Evolutionary conservation across 2,797 vertebrate species (phyloP).

Genomic region (Glossophaga mutica): DNA sequence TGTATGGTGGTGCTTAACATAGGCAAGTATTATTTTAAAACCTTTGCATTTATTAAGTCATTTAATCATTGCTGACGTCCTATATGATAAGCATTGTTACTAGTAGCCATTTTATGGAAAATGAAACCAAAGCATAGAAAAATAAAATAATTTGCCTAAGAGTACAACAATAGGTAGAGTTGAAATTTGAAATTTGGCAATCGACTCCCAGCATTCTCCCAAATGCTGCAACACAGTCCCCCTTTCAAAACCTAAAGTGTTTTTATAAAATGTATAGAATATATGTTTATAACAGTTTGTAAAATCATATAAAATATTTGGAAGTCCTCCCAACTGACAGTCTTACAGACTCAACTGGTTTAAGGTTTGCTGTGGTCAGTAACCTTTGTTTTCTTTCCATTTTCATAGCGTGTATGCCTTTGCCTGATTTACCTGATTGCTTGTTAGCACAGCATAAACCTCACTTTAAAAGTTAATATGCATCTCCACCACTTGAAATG

Average conservation of each 20-base stretch:
- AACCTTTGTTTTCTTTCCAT: background rate
- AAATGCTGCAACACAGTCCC: background rate
- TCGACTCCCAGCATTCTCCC: background rate
- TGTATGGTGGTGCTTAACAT: background rate
- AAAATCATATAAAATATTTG: background rate
- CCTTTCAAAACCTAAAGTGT: background rate
- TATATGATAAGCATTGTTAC: background rate
- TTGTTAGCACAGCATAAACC: background rate
- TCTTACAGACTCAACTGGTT: background rate
- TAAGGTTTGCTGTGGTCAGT: background rate
- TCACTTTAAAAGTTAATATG: background rate
- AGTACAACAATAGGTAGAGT: background rate
- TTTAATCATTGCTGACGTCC: background rate
- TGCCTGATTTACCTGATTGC: background rate
- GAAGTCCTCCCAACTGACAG: background rate
- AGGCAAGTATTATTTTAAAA: background rate
- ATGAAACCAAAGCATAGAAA: background rate
- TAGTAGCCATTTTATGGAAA: background rate
- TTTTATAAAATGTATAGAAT: background rate
- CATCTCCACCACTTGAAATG: background rate
- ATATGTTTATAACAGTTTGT: background rate
- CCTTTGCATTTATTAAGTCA: background rate
- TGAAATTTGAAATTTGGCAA: background rate
- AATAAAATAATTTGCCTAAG: background rate
- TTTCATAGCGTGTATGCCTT: background rate